These are phyloP conservation scores for Amia ocellicauda DNA, from an alignment of 2,113 vertebrate species.

Conservation along the genomic window DNA sequence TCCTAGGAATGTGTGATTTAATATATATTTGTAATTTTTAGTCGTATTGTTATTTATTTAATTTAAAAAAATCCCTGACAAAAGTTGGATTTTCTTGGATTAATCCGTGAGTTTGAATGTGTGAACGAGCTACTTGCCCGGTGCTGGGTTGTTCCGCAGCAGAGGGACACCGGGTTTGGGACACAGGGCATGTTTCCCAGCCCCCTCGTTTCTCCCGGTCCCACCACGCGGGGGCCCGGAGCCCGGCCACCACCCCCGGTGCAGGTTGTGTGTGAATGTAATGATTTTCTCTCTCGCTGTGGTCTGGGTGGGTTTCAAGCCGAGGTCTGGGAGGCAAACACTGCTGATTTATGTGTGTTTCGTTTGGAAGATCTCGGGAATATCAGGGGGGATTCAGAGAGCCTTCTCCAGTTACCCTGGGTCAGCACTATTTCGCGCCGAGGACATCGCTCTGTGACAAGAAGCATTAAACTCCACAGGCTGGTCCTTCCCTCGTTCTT, in stretches of 20 bases:
- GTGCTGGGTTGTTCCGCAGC: slow-evolving; percentile 5
- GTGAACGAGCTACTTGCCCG: too few species aligned
- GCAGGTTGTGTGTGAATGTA: neutral
- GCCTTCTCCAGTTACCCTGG: slow-evolving; percentile 61
- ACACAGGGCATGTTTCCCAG: neutral
- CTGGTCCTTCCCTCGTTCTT: slow-evolving; percentile 38
- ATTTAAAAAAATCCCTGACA: too few species aligned
- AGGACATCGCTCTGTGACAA: slow-evolving; percentile 66
- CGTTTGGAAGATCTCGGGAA: slow-evolving; percentile 57
- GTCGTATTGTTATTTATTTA: too few species aligned
- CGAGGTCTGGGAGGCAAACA: slow-evolving; percentile 53
- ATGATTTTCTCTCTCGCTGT: slow-evolving; percentile 19
- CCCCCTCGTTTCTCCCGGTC: neutral
- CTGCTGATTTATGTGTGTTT: slow-evolving; percentile 65
- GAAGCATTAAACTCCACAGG: slow-evolving; percentile 54
- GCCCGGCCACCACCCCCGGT: neutral
- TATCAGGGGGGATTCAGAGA: slow-evolving; percentile 58
- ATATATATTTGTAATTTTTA: too few species aligned
- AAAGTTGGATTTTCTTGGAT: too few species aligned
- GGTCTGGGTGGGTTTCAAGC: slow-evolving; percentile 31
- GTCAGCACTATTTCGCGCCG: slow-evolving; percentile 65
- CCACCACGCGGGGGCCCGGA: neutral
- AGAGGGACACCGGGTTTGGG: neutral
- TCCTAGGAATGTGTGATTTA: too few species aligned
- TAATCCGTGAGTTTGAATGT: too few species aligned